Evolutionary conservation across 2,888 invertebrate species (phyloP).

Genomic region (Meghimatium bilineatum): DNA sequence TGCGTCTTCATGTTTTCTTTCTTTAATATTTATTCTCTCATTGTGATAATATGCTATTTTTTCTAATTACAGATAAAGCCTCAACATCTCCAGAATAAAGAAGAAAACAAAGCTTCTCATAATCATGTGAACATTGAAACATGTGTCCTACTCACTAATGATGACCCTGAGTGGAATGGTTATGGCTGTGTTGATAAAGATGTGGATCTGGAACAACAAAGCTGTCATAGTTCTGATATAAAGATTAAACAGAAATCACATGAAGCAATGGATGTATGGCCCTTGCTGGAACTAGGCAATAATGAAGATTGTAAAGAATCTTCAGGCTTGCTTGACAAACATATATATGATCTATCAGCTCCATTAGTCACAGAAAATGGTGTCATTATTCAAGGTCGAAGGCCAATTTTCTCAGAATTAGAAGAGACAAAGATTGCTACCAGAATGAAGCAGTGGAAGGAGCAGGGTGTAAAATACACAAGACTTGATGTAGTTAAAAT

Average conservation of each 20-base stretch:
- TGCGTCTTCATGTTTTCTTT: background rate
- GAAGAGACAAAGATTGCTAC: conserved; percentile 40
- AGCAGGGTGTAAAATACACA: conserved; percentile 43
- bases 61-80: conserved; percentile 41
- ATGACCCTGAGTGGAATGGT: conserved; percentile 31
- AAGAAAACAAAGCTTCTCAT: conserved; percentile 1
- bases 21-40: background rate
- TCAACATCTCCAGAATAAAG: conserved; percentile 45
- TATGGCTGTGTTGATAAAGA: conserved; percentile 42
- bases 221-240: background rate
- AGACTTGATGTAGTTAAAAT: conserved; percentile 46
- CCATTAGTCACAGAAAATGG: conserved; percentile 32
- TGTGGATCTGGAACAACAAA: background rate
- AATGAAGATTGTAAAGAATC: background rate
- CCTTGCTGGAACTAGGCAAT: conserved; percentile 38
- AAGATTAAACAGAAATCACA: background rate
- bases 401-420: conserved; percentile 43
- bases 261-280: conserved; percentile 37
- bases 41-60: background rate
- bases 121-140: background rate
- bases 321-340: background rate
- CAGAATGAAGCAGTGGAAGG: conserved; percentile 40
- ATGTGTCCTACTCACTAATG: too few species aligned
- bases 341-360: background rate
- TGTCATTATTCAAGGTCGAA: conserved; percentile 45